Evolutionary conservation across 2,797 vertebrate species (phyloP).

Genomic region (Chloroceryle amazona): DNA sequence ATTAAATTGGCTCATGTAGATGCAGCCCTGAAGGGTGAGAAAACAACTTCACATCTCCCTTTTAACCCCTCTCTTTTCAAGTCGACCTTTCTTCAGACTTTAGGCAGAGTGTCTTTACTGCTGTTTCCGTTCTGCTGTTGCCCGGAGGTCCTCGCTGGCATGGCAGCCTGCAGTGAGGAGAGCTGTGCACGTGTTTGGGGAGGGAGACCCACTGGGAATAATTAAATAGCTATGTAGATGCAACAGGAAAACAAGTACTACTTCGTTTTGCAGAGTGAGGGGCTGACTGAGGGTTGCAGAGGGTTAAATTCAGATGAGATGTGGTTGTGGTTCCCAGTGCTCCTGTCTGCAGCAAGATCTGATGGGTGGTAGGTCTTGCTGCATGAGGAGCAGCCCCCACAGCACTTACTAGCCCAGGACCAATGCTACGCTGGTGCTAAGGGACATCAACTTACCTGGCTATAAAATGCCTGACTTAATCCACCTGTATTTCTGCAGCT

Average conservation of each 20-base stretch:
- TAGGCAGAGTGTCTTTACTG: background rate
- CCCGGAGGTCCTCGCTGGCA: background rate
- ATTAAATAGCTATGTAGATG: background rate
- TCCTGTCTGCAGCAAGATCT: background rate
- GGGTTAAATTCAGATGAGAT: background rate
- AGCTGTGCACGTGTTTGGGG: accelerated
- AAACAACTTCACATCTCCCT: conserved; percentile 17
- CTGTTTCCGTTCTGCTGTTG: background rate
- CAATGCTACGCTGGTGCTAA: background rate
- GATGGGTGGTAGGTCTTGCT: background rate
- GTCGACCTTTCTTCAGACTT: background rate
- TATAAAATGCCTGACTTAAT: background rate
- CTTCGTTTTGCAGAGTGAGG: background rate
- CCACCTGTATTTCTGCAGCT: background rate
- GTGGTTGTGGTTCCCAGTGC: background rate
- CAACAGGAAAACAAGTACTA: background rate
- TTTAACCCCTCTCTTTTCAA: background rate
- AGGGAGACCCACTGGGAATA: background rate
- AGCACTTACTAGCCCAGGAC: background rate
- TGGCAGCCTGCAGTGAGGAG: background rate
- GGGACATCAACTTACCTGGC: background rate
- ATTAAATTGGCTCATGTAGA: conserved; percentile 33
- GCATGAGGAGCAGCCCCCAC: background rate
- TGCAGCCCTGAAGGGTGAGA: conserved; percentile 26
- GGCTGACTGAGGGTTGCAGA: background rate